Conservation (phyloP, 2,888 invertebrate genomes). For the Mesodorylaimus sp. region DNA sequence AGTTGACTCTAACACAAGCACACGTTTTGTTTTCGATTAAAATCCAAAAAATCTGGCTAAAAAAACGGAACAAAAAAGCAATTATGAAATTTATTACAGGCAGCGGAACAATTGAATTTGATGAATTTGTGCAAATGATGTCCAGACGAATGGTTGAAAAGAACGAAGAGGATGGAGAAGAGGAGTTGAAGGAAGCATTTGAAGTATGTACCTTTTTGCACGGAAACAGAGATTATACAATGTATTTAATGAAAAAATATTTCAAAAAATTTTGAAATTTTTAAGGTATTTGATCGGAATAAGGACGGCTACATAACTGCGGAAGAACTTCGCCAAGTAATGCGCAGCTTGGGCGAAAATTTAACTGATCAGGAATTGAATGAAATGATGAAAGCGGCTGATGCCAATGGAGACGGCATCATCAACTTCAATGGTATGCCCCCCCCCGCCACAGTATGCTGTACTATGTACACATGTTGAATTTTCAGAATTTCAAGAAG, state of each 20-base stretch:
- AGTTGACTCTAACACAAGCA: too few relatives aligned
- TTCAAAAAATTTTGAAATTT: too few relatives aligned
- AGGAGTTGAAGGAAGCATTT: not conserved
- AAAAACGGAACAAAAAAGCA: too few relatives aligned
- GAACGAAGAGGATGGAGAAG: not conserved
- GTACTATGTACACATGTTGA: too few relatives aligned
- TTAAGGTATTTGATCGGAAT: not conserved
- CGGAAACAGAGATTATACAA: too few relatives aligned
- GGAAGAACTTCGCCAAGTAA: not conserved
- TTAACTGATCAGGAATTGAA: not conserved
- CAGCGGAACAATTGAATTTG: not conserved
- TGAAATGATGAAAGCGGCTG: not conserved
- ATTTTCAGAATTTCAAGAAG: too few relatives aligned
- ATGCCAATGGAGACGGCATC: not conserved
- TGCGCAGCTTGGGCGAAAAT: not conserved
- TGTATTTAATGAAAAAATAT: too few relatives aligned
- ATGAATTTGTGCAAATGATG: not conserved
- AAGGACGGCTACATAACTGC: not conserved
- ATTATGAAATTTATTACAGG: too few relatives aligned
- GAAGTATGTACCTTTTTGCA: too few relatives aligned
- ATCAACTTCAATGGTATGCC: constrained; percentile 1
- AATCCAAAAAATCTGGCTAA: too few relatives aligned
- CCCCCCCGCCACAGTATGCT: too few relatives aligned
- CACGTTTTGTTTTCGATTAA: too few relatives aligned
- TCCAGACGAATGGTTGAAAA: not conserved